phyloP scores from a whole-genome alignment of 1,140 invertebrate genomes.

The Thalassaphorura encarpata region DNA sequence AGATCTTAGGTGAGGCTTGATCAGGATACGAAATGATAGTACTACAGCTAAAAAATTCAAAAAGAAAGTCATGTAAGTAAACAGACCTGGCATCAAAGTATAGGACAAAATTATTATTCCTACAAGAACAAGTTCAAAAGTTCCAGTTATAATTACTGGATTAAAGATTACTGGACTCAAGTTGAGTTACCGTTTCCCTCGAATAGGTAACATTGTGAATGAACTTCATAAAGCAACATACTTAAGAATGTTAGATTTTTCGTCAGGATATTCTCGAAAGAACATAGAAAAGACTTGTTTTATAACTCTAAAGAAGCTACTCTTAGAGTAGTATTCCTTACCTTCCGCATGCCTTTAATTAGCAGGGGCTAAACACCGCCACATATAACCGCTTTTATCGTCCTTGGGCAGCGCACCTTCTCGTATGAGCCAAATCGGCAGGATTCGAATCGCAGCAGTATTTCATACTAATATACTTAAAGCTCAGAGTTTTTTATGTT shows the following conservation, averaged over 20 bases:
- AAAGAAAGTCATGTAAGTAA: not conserved
- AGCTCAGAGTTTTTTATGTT: too few species aligned
- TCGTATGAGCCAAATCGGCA: too few species aligned
- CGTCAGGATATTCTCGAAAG: constrained; percentile 40
- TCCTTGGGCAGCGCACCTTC: too few species aligned
- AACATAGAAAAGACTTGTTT: constrained; percentile 41
- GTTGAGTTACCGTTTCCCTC: constrained; percentile 38
- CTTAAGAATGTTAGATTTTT: constrained; percentile 42
- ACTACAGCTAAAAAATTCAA: not conserved
- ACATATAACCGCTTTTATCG: too few species aligned
- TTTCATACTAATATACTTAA: too few species aligned
- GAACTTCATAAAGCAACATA: constrained; percentile 34
- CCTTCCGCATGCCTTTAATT: too few species aligned
- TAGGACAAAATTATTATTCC: not conserved
- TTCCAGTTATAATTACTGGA: not conserved
- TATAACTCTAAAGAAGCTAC: constrained; percentile 33
- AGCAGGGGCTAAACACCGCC: too few species aligned
- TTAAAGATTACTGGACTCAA: too few species aligned
- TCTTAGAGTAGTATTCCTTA: too few species aligned
- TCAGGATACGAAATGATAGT: not conserved
- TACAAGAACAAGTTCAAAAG: not conserved
- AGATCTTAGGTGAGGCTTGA: too few species aligned
- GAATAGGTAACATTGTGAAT: constrained; percentile 40
- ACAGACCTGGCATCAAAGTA: not conserved
- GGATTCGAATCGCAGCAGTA: too few species aligned